Evolutionary conservation across 2,797 vertebrate genomes (phyloP), one percentile per base, ranked within the genome.

Genomic region (Euphonia xanthogaster): DNA sequence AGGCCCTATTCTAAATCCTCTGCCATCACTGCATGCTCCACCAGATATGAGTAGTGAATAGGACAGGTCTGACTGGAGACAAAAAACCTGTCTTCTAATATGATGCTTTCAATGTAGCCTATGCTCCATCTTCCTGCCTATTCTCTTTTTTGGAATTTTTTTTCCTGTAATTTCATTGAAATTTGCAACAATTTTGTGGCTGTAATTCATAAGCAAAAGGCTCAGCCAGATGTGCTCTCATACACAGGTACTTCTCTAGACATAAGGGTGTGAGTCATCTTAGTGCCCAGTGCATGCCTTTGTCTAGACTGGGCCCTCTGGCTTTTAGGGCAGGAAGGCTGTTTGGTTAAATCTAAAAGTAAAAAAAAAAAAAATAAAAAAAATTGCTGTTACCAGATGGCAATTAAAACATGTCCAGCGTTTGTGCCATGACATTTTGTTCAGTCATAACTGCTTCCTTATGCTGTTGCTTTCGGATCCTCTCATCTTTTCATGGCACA

Each of bases 391-490:
- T 86, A 88, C 40, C 84, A 87, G 54, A 68, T 66, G 55, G 51
- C 12, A 28, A 3, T 83, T 84, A 77, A 62, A 31, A 27, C 39
- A 27, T 22, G 45, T 65, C 39, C 72, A 51, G 42, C 12, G 28
- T 54, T 73, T 7, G 11, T 78, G 67, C 75, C 5, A 2, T 71
- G 58, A 55, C 53, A 60, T 79, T 88, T 78, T 76, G 30, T 75
- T 71, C 60, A 61, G 20, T 58, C 2, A 1, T 90, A 95, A 57
- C 66, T 66, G 31, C 63, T 92, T 93, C 75, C 61, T 92, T 54
- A 27, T 80, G 44, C 53, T 80, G 28, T 28, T 53, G 61, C 31
- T 82, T 89, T 94, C 61, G 2, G 19, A 60, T 71, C 53, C 13
- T 77, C 63, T 90, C 39, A 33, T 90, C 45, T 90, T 61, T 55